These are phyloP conservation scores for Leptinotarsa texana DNA, from an alignment of 1,140 invertebrate genomes.

Conservation along the genomic window DNA sequence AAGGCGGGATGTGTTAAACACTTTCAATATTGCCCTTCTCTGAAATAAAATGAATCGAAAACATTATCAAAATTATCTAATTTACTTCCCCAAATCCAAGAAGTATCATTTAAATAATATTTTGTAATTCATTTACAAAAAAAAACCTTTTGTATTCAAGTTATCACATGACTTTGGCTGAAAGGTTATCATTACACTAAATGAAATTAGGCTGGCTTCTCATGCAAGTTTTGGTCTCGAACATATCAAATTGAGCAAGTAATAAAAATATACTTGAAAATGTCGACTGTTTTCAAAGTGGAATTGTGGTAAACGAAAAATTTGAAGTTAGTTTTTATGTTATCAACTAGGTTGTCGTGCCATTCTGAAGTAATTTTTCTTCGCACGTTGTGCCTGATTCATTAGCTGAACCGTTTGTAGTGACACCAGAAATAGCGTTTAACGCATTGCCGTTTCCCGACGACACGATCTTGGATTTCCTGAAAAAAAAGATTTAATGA, in stretches of 20 bases:
- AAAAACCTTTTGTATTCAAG: too few relatives aligned
- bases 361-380: slow-evolving; percentile 1
- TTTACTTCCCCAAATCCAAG: too few relatives aligned
- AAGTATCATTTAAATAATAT: too few relatives aligned
- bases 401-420: neutral
- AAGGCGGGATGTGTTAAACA: too few relatives aligned
- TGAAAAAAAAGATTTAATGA: neutral
- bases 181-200: too few relatives aligned
- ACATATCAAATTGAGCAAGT: neutral
- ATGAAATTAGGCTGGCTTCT: too few relatives aligned
- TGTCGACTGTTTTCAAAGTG: neutral
- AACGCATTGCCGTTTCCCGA: neutral
- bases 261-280: neutral
- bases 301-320: neutral
- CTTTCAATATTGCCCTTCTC: too few relatives aligned
- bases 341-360: neutral
- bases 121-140: too few relatives aligned
- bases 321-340: neutral
- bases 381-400: neutral
- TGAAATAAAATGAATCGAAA: too few relatives aligned
- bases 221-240: neutral
- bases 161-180: too few relatives aligned
- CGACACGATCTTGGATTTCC: neutral
- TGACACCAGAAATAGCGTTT: neutral
- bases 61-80: too few relatives aligned